Conservation (phyloP, 2,113 vertebrate species). For the Alaudala cheleensis region DNA sequence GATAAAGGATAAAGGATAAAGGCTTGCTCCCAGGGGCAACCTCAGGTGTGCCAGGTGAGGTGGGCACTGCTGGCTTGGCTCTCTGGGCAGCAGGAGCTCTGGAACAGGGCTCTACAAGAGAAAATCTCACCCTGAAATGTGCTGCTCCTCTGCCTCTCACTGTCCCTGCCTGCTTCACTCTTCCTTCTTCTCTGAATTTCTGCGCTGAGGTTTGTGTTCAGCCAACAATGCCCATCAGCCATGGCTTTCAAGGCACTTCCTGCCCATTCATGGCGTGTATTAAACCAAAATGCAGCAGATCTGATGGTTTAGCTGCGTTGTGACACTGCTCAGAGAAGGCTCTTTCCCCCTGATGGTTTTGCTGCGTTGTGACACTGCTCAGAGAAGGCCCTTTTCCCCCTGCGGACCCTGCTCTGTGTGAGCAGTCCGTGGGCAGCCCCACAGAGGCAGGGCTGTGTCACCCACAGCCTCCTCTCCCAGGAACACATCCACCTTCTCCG, state of each 20-base stretch:
- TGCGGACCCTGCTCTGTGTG: neutral
- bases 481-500: neutral
- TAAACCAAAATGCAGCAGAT: neutral
- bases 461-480: neutral
- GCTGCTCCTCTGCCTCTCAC: neutral
- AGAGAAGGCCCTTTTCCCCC: neutral
- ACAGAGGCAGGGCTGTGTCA: neutral
- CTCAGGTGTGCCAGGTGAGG: neutral
- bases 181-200: neutral
- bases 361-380: neutral
- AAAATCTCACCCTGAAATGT: fast-evolving
- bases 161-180: neutral
- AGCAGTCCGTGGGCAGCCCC: neutral
- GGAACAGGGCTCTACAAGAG: fast-evolving
- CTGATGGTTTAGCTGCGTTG: fast-evolving
- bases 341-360: neutral
- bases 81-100: neutral
- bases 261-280: neutral
- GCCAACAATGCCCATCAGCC: neutral
- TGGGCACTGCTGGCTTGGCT: neutral
- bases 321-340: neutral
- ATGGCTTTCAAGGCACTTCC: neutral
- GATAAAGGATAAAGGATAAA: fast-evolving
- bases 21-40: neutral
- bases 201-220: neutral